Evolutionary conservation across 2,888 invertebrate genomes (phyloP), one percentile per base, ranked within the genome.

Genomic region (Drosophila diplacantha): DNA sequence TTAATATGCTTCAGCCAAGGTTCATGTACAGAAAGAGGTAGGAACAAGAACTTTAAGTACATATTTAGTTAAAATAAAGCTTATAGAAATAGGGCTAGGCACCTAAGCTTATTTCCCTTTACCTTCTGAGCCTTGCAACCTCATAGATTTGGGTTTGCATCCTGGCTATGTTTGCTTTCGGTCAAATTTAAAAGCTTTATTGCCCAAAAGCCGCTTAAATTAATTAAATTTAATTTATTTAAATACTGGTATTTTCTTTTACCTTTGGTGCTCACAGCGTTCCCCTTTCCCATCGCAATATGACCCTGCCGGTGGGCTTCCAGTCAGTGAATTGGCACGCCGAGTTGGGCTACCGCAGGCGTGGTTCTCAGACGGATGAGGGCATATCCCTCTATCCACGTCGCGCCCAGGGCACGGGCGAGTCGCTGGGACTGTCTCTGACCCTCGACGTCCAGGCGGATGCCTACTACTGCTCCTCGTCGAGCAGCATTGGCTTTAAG

Each of bases 401-500:
- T 4, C 74, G 82, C 6, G 75, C 85, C 5, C 75, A 82, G 38
- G 87, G 94, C 37, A 91, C 93, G 14, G 95, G 95, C 7, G 91
- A 92, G 22, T 91, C 92, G 69, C 90, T 93, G 55, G 95, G 95
- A 0, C 88, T 95, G 38, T 91, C 92, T 1, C 84, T 95, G 14
- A 90, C 92, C 0, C 87, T 95, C 39, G 93, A 95, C 81, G 93
- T 93, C 0, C 91, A 93, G 69, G 78, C 92, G 4, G 90, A 91
- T 2, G 92, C 94, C 79, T 95, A 95, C 84, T 94, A 92, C 85
- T 95, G 95, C 83, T 93, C 94, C 3, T 93, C 94, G 0, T 93
- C 93, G 7, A 92, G 91, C 76, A 94, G 87, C 63, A 72, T 85
- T 14, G 88, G 88, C 5, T 86, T 88, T 49, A 88, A 88, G 74